Base-by-base conservation (phyloP, 2,113 vertebrate species). In the Martes martes region DNA sequence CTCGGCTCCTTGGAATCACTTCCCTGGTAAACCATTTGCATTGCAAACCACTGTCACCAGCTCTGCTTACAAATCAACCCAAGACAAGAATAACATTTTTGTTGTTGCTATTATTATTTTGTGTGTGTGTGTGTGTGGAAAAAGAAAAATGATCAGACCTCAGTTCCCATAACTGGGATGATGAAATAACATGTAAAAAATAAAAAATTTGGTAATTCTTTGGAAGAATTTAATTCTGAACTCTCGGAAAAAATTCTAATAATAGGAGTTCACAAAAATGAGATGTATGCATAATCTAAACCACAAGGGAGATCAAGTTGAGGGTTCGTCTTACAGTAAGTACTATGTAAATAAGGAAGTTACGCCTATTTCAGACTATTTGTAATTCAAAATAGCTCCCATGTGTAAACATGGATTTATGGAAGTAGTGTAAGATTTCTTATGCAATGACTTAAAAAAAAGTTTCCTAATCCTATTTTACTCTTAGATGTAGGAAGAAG, bases 191-290 rank as follows among this genome's bases (percentile, higher is more conserved):
- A 81, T 74, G 42, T 31, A 45, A 92, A 83, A 67, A 92, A 11
- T 59, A 31, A 85, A n/a, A 85, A 85, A 71, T 16, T 67, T 55
- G 69, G 28, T 26, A 42, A 63, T 88, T 89, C 59, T 65, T 69
- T 45, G n/a, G 39, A 95, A 76, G 42, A 93, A 52, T 74, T 92
- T 73, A 36, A 39, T 83, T 82, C 55, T 82, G 50, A 89, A 67
- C 61, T 67, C 55, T 83, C 90, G 59, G 67, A 50, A 88, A 94
- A 95, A 96, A 87, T 36, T 89, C 65, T 93, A 73, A 71, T 71
- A 55, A 79, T 19, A 90, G 26, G 11, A 79, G 5, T 39, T 59
- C 26, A 63, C 39, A 82, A 36, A 94, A 87, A 71, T 65, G 28
- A 63, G 9, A 96, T 55, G 4, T n/a, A 28, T 28, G 23, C 28